A percentile compares a stretch with the other conserved stretches of the same genome.
Conservation (phyloP, 2,888 invertebrate species). For the Ametastegia equiseti region DNA sequence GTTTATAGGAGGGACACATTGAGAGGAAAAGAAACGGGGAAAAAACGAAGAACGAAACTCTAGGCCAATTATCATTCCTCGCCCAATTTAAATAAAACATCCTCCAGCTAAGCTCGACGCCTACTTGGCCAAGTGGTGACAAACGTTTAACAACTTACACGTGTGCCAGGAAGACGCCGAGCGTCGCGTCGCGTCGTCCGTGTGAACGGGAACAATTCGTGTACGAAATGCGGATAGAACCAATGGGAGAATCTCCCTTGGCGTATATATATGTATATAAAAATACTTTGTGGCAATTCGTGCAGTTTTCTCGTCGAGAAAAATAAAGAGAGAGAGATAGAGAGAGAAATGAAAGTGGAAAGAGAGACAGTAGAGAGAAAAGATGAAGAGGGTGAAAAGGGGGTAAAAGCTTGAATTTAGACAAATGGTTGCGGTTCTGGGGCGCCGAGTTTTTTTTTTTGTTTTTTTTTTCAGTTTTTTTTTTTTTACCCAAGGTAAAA, state of each 20-base stretch:
- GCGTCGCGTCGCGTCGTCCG: not conserved
- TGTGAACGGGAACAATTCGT: constrained; percentile 20
- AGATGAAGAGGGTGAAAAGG: constrained; percentile 36
- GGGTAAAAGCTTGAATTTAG: constrained; percentile 34
- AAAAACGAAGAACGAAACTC: constrained; percentile 16
- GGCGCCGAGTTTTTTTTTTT: not conserved
- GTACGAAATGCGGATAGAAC: not conserved
- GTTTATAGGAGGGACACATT: not conserved
- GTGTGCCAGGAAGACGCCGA: not conserved
- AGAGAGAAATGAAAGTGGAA: constrained; percentile 35
- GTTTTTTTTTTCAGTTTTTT: not conserved
- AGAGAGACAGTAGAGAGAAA: constrained; percentile 33
- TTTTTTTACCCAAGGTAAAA: not conserved
- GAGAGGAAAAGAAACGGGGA: not conserved
- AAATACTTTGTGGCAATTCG: constrained; percentile 17
- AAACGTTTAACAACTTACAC: constrained; percentile 47
- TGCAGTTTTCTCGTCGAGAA: not conserved
- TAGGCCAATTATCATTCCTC: constrained; percentile 46
- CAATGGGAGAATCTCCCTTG: not conserved
- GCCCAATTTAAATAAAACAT: constrained; percentile 46
- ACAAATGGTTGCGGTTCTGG: constrained; percentile 41
- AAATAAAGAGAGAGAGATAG: not conserved
- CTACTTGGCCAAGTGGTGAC: constrained; percentile 35
- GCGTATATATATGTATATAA: no score
- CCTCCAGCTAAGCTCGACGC: constrained; percentile 25